phyloP scores from a whole-genome alignment of 2,113 vertebrate genomes.

The Numenius arquata region DNA sequence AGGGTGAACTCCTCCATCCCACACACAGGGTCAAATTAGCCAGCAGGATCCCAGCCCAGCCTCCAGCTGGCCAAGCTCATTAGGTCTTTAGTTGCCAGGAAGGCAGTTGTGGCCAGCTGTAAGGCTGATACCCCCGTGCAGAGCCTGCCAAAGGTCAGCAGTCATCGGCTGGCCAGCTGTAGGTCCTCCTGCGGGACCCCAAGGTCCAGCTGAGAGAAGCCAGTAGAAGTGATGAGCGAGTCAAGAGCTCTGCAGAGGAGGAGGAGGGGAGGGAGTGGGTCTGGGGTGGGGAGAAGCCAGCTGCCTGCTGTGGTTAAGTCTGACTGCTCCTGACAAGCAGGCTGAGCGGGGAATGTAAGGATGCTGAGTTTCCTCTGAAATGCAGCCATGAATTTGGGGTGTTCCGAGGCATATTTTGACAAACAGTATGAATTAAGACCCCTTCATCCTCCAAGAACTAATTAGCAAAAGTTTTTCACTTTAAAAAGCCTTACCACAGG shows the following conservation, averaged over 20 bases:
- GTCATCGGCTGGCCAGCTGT: background rate
- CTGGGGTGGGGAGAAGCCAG: background rate
- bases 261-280: background rate
- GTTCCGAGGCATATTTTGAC: background rate
- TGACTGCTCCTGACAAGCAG: background rate
- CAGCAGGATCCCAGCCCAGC: background rate
- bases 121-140: background rate
- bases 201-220: background rate
- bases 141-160: constrained; percentile 25
- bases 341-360: background rate
- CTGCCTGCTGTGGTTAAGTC: background rate
- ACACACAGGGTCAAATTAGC: background rate
- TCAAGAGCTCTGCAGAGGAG: background rate
- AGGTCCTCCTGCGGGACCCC: background rate
- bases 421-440: background rate
- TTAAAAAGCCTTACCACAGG: background rate
- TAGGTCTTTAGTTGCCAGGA: constrained; percentile 28
- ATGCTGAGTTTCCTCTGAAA: background rate
- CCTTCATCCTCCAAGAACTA: background rate
- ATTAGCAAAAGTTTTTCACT: background rate
- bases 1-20: background rate
- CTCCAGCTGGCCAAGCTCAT: constrained; percentile 14
- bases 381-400: background rate
- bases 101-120: constrained; percentile 41
- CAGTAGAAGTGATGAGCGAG: background rate